Conservation (phyloP, 1,140 invertebrate genomes). For the Forficula auricularia region DNA sequence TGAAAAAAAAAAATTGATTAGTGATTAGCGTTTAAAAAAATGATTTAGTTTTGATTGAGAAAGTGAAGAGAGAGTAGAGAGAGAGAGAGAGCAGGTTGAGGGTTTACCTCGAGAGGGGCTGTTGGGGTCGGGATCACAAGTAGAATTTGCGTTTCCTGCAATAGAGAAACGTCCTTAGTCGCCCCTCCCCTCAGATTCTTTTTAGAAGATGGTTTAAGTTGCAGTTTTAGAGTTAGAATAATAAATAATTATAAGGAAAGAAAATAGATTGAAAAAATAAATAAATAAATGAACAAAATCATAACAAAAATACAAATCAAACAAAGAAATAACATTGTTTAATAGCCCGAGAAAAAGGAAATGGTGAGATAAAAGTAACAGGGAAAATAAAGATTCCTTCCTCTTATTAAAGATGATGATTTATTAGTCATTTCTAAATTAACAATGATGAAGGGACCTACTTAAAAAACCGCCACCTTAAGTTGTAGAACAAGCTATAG, state of each 20-base stretch:
- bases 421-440: too few relatives aligned
- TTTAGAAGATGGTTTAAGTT: background rate
- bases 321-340: too few relatives aligned
- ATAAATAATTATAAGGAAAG: too few relatives aligned
- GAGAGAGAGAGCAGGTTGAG: too few relatives aligned
- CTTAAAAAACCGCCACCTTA: too few relatives aligned
- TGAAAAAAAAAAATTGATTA: slow-evolving; percentile 2
- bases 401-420: too few relatives aligned
- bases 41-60: slow-evolving; percentile 11
- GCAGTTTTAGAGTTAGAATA: background rate
- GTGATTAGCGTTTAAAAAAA: background rate
- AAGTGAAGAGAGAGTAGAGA: background rate
- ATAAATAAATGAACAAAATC: background rate
- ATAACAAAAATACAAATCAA: background rate
- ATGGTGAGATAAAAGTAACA: slow-evolving; percentile 3
- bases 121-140: slow-evolving; percentile 13
- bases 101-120: too few relatives aligned
- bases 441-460: too few relatives aligned
- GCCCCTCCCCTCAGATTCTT: slow-evolving; percentile 4
- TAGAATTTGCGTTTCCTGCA: slow-evolving; percentile 20
- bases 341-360: too few relatives aligned
- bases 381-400: too few relatives aligned
- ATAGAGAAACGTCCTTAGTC: slow-evolving; percentile 12
- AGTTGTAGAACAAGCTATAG: too few relatives aligned
- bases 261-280: too few relatives aligned